These are phyloP conservation scores for Melanaphis sacchari DNA, from an alignment of 1,140 invertebrate genomes.

Conservation along the genomic window DNA sequence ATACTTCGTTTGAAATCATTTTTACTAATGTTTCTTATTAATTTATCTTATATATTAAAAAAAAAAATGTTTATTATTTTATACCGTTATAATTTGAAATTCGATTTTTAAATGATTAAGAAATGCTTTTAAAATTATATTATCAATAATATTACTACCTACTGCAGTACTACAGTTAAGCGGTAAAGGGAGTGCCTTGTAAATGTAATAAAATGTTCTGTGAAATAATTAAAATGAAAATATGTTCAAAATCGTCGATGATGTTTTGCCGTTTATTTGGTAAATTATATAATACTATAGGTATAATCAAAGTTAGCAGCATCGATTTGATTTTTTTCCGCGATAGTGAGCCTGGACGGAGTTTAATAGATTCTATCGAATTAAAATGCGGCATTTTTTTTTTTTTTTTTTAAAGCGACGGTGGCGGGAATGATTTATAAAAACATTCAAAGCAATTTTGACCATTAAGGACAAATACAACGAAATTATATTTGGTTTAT, in stretches of 20 bases:
- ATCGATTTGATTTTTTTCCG: neutral
- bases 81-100: neutral
- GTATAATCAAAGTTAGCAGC: neutral
- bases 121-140: neutral
- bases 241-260: neutral
- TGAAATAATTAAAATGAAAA: neutral
- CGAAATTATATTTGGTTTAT: neutral
- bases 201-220: too few species aligned
- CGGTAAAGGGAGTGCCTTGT: neutral
- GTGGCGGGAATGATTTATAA: neutral
- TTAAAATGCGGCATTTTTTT: neutral
- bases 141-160: neutral
- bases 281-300: neutral
- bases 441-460: neutral
- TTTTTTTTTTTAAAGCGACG: neutral
- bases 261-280: neutral
- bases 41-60: too few species aligned
- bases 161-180: neutral
- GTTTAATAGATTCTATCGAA: neutral
- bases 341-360: neutral
- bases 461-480: neutral
- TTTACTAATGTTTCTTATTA: neutral
- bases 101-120: neutral
- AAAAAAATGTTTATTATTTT: neutral
- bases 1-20: neutral